Percentiles rank a stretch among this genome's conserved stretches.
Conservation (phyloP, 2,113 vertebrate species). For the Ciconia boyciana region DNA sequence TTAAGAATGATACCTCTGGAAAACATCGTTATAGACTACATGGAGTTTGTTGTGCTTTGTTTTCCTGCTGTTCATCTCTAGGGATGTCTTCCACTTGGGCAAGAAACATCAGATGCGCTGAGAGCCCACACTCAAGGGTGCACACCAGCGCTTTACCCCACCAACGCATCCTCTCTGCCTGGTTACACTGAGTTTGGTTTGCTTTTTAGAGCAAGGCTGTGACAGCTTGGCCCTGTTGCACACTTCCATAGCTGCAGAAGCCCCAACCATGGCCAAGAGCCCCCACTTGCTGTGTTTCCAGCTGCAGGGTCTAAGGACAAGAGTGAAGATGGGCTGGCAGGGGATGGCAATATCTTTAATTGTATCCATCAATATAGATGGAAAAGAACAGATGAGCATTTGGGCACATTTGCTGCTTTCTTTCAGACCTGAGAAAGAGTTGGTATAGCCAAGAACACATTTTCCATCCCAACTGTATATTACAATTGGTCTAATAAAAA, state of each 20-base stretch:
- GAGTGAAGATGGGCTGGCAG: not conserved
- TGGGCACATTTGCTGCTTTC: not conserved
- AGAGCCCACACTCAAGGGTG: not conserved
- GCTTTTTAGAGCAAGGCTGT: not conserved
- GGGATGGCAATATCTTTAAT: not conserved
- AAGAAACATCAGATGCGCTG: not conserved
- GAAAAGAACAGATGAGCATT: not conserved
- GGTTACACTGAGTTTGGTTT: not conserved
- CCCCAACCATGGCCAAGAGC: accelerated
- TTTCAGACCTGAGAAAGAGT: not conserved
- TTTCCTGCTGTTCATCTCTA: not conserved
- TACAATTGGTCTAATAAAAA: conserved; percentile 17
- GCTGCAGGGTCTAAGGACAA: not conserved
- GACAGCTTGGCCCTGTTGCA: not conserved
- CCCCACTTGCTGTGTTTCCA: not conserved
- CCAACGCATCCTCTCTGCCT: not conserved
- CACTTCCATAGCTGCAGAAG: not conserved
- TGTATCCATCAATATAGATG: not conserved
- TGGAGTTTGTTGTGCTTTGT: not conserved
- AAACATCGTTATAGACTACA: not conserved
- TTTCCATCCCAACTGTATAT: not conserved
- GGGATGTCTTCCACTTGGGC: not conserved
- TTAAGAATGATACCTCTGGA: not conserved
- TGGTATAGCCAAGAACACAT: not conserved
- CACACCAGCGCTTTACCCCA: not conserved